Conservation (phyloP, 1,140 invertebrate genomes). For the Leptopilina clavipes region DNA sequence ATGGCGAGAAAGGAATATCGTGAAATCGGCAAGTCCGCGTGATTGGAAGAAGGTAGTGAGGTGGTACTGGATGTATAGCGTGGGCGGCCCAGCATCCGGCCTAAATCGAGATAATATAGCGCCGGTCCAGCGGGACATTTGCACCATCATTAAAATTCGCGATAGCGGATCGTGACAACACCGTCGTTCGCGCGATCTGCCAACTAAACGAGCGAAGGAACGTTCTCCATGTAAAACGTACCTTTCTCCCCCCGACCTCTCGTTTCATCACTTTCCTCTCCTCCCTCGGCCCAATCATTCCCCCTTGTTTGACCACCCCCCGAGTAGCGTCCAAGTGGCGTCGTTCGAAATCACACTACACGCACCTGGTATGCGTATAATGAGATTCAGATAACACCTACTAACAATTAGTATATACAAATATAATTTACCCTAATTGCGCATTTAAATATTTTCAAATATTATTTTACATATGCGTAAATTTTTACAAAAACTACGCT, state of each 20-base stretch:
- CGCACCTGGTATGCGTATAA: conserved; percentile 68
- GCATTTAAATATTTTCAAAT: neutral
- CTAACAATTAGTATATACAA: conserved; percentile 70
- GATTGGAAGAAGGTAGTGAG: conserved; percentile 25
- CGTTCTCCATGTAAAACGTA: conserved; percentile 59
- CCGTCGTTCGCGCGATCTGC: conserved; percentile 69
- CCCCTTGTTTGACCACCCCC: conserved; percentile 50
- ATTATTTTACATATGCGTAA: no score
- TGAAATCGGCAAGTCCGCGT: conserved; percentile 30
- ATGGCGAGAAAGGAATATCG: conserved; percentile 39
- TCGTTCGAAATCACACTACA: conserved; percentile 59
- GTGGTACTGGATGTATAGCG: conserved; percentile 58
- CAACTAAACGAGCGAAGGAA: conserved; percentile 71
- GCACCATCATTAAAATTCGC: conserved; percentile 76
- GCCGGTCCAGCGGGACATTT: conserved; percentile 72
- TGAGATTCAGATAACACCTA: conserved; percentile 68
- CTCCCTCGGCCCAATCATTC: conserved; percentile 47
- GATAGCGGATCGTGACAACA: conserved; percentile 75
- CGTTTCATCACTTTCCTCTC: conserved; percentile 39
- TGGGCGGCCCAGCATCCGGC: conserved; percentile 74
- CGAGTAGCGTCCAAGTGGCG: conserved; percentile 55
- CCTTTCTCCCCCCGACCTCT: conserved; percentile 35
- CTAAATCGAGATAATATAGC: conserved; percentile 75
- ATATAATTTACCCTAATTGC: conserved; percentile 1
- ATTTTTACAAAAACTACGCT: no score